Evolutionary conservation across 2,888 invertebrate species (phyloP), one percentile per base, ranked within the genome.

Genomic region (Sesia apiformis): DNA sequence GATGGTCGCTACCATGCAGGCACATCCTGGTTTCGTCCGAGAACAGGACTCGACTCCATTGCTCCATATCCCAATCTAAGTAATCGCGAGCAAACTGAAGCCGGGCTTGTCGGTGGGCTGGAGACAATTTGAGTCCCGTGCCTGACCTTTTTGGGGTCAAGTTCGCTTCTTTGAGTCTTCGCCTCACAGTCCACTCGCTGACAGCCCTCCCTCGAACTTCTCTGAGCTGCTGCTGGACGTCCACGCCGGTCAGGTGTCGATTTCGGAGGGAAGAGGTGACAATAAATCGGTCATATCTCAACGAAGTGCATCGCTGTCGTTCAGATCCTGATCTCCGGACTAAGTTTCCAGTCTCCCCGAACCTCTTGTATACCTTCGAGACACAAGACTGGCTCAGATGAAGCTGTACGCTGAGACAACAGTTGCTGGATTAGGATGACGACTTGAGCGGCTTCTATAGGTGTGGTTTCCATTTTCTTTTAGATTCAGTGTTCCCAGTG

Each of bases 161-260:
- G 39, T 61, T 61, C 0, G 57, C 58, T 62, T 60, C 51, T 46
- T 43, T 58, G 6, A 65, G 43, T 38, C 58, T 49, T 64, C 61
- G 51, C 55, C 64, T 57, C 0, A 63, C 62, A 56, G 64, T 66
- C 60, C 60, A 63, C 52, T 57, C 52, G 52, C 63, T 66, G 39
- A 59, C 58, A 55, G 57, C 54, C 41, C n/a, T n/a, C n/a, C n/a
- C n/a, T n/a, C n/a, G n/a, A n/a, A n/a, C n/a, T n/a, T n/a, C n/a
- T n/a, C n/a, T n/a, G n/a, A n/a, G n/a, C n/a, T n/a, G n/a, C n/a
- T n/a, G n/a, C n/a, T n/a, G n/a, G n/a, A n/a, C n/a, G n/a, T n/a
- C n/a, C n/a, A n/a, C n/a, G n/a, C n/a, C n/a, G n/a, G n/a, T n/a
- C n/a, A n/a, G n/a, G n/a, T 60, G 60, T 1, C 60, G 58, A 61